These are phyloP conservation scores for Eumerus sabulonum DNA, from an alignment of 2,888 invertebrate genomes.

Conservation along the genomic window DNA sequence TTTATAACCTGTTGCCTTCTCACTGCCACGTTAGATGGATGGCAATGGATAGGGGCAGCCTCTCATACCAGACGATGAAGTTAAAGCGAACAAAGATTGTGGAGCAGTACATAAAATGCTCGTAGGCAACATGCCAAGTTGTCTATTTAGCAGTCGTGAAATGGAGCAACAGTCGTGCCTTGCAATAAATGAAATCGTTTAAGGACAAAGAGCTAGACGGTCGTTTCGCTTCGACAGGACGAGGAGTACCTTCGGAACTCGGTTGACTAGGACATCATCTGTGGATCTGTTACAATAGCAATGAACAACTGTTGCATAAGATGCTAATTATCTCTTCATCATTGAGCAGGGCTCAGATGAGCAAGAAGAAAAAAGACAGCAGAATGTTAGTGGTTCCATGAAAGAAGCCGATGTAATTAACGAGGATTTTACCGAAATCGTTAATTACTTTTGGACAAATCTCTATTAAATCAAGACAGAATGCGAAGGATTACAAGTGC, in stretches of 20 bases:
- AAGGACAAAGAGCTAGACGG: background rate
- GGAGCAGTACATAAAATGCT: conserved; percentile 55
- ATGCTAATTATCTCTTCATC: conserved; percentile 35
- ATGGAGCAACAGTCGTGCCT: conserved; percentile 25
- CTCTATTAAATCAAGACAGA: conserved; percentile 20
- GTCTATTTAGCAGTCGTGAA: conserved; percentile 52
- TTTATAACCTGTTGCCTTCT: conserved; percentile 52
- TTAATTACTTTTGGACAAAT: conserved; percentile 37
- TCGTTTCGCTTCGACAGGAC: background rate
- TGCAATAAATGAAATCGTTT: conserved; percentile 58
- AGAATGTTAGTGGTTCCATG: background rate
- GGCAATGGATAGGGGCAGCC: conserved; percentile 38
- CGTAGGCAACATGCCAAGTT: conserved; percentile 64
- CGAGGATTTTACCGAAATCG: conserved; percentile 27
- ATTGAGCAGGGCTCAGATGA: conserved; percentile 13
- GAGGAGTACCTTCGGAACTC: conserved; percentile 17
- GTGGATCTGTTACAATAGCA: conserved; percentile 21
- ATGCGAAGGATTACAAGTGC: conserved; percentile 6
- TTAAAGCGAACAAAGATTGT: conserved; percentile 38
- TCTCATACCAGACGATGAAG: background rate
- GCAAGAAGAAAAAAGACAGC: background rate
- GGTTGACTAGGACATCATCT: conserved; percentile 34
- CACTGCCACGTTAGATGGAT: conserved; percentile 10
- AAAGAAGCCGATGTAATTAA: conserved; percentile 20
- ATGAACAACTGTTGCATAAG: conserved; percentile 40